phyloP scores from a whole-genome alignment of 2,888 invertebrate species.

The Uropetala carovei region DNA sequence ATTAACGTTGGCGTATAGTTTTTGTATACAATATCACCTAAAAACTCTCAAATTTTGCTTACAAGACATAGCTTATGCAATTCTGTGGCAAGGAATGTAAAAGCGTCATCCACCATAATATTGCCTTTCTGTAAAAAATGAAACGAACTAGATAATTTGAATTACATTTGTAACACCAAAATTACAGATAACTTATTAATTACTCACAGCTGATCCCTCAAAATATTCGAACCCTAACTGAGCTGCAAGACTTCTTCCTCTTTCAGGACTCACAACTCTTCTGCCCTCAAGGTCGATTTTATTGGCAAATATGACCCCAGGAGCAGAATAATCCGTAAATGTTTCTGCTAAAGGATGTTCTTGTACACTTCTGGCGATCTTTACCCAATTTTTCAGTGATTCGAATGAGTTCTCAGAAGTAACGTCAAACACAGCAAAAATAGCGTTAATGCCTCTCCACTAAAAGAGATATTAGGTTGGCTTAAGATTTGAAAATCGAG shows the following conservation, averaged over 20 bases:
- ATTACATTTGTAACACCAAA: not conserved
- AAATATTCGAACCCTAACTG: constrained; percentile 41
- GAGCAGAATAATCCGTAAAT: not conserved
- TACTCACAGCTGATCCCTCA: constrained; percentile 53
- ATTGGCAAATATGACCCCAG: not conserved
- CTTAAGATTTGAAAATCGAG: not conserved
- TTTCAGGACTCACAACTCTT: constrained; percentile 11
- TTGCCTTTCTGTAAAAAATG: constrained; percentile 49
- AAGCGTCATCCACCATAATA: constrained; percentile 23
- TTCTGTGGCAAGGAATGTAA: constrained; percentile 30
- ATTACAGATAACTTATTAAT: not conserved
- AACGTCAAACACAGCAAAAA: constrained; percentile 30
- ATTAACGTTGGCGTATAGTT: too few relatives aligned
- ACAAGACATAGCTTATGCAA: not conserved
- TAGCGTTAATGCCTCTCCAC: constrained; percentile 49
- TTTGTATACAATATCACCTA: too few relatives aligned
- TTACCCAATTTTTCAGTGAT: constrained; percentile 29
- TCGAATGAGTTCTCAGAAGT: not conserved
- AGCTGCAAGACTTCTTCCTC: not conserved
- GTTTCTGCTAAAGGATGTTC: not conserved
- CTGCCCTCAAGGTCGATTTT: constrained; percentile 14
- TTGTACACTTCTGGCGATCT: not conserved
- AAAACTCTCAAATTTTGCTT: not conserved
- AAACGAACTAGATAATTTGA: not conserved
- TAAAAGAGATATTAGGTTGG: not conserved